Evolutionary conservation across 64 coral and sea anemone species (phyloP).

Genomic region (Dendronephthya gigantea): DNA sequence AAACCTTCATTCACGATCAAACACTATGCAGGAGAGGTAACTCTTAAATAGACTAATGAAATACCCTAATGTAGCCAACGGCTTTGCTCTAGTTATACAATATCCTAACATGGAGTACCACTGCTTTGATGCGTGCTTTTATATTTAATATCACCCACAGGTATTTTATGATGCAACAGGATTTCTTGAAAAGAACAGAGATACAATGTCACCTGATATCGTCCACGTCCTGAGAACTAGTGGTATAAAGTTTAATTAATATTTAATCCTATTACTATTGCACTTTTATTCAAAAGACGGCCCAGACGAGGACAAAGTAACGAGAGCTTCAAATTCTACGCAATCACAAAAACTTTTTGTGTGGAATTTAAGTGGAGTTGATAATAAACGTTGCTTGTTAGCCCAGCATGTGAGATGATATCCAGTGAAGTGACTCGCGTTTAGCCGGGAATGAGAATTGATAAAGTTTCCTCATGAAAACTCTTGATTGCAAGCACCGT

Average conservation of each 20-base stretch:
- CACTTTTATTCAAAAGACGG: no score
- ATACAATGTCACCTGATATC: slow-evolving; percentile 75
- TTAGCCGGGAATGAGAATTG: no score
- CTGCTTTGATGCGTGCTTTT: neutral
- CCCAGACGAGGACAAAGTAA: no score
- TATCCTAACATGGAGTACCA: neutral
- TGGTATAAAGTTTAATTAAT: slow-evolving; percentile 44
- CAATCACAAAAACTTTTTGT: no score
- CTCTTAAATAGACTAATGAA: neutral
- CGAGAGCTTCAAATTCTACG: no score
- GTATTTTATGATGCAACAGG: slow-evolving; percentile 80
- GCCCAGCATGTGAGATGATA: no score
- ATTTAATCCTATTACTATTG: no score
- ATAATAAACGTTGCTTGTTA: no score
- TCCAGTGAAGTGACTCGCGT: no score
- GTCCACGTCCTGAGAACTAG: slow-evolving; percentile 65
- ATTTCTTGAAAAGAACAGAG: slow-evolving; percentile 94
- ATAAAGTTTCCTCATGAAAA: neutral
- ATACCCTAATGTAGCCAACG: neutral
- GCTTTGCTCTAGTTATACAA: neutral
- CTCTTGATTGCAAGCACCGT: no score
- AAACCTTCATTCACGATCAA: slow-evolving; percentile 61
- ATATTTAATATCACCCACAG: slow-evolving; percentile 9
- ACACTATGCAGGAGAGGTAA: slow-evolving; percentile 79
- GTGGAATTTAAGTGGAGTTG: no score